These are phyloP conservation scores for Dunckerocampus dactyliophorus DNA, from an alignment of 2,113 vertebrate species.

Conservation along the genomic window DNA sequence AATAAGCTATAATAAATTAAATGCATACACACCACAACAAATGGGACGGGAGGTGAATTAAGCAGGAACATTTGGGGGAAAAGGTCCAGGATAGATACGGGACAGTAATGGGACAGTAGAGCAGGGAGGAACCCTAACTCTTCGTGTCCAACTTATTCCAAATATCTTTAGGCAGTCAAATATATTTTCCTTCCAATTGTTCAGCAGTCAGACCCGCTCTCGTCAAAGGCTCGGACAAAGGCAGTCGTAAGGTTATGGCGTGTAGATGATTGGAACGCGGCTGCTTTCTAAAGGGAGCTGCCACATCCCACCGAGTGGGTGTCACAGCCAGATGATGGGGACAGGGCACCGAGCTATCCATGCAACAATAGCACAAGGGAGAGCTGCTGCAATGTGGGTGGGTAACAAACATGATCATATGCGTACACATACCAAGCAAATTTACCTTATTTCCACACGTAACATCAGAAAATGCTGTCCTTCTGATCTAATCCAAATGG, in stretches of 20 bases:
- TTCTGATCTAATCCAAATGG: too few species aligned
- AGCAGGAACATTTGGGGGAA: too few species aligned
- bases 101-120: too few species aligned
- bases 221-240: conserved; percentile 73
- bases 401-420: too few species aligned
- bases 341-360: conserved; percentile 46
- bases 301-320: conserved; percentile 69
- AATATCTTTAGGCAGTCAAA: conserved; percentile 78
- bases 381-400: conserved; percentile 13
- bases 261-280: conserved; percentile 73
- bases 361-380: conserved; percentile 49
- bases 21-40: too few species aligned
- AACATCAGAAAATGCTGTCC: too few species aligned
- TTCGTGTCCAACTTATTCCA: conserved; percentile 64
- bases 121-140: background rate
- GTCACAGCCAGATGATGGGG: conserved; percentile 72
- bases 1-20: too few species aligned
- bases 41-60: too few species aligned
- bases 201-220: conserved; percentile 72
- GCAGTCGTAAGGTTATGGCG: conserved; percentile 76
- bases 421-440: background rate
- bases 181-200: conserved; percentile 70
- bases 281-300: conserved; percentile 74
- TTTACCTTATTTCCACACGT: too few species aligned
- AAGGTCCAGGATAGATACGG: too few species aligned